Evolutionary conservation across 1,140 invertebrate species (phyloP), one percentile per base, ranked within the genome.

Genomic region (Himalopsyche phryganea): DNA sequence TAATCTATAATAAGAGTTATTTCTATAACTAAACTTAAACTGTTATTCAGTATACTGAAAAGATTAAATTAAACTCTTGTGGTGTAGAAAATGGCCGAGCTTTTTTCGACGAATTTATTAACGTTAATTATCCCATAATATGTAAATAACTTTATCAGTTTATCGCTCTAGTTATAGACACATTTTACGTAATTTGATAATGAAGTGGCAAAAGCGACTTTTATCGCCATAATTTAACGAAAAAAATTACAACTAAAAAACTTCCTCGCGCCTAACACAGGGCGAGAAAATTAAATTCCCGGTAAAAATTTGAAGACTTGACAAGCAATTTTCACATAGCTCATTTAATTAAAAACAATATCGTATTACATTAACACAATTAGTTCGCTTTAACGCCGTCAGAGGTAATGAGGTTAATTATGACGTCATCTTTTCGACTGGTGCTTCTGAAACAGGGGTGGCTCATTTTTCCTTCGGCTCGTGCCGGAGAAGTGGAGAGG

Each of bases 291-390:
- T 58, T 50, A 63, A 59, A 59, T 59, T 59, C 28, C 48, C 15
- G 40, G 54, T 40, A 47, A 50, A 53, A 60, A 57, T 51, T 64
- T 57, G 49, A 45, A 33, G 40, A 45, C 36, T 45, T 57, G 61
- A 52, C 61, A 60, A 32, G 45, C 42, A 36, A 60, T 50, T 60
- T 53, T 48, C 53, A 33, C 53, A 57, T 49, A 60, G 50, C 48
- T 60, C 61, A 64, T 63, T 63, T 63, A 63, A 64, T 64, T 64
- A 64, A 64, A 63, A 64, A 64, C 61, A 64, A 64, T 64, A 64
- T 64, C 57, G 61, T 50, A 60, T 64, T 64, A 60, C 61, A 60
- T 35, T 60, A 60, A 64, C 44, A 55, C 57, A 64, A 64, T 64
- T 64, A 64, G 61, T 58, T 53, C 57, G 58, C 52, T 57, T 60